Evolutionary conservation across 1,140 invertebrate genomes (phyloP), one percentile per base, ranked within the genome.

Genomic region (Sycophila sp.): DNA sequence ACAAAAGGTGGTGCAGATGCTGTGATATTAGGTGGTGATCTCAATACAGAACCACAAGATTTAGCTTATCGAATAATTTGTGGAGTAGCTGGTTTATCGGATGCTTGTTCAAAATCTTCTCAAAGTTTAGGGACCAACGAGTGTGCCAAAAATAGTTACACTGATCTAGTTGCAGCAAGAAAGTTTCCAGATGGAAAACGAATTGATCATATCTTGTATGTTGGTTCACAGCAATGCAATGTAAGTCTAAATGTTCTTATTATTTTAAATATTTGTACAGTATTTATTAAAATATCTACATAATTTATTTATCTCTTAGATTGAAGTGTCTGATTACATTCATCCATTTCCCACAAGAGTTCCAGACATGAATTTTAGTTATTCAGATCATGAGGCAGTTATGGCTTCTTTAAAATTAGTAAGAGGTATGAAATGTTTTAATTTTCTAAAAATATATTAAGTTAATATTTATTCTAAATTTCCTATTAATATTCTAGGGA

Each of bases 381-480:
- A 92, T 84, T 97, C 95, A 0, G 96, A 97, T 83, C 96, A 97
- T 80, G 95, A 97, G 87, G 94, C 94, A n/a, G 91, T 97, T n/a
- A 82, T 88, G 68, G 89, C 92, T 17, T 87, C 86, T 49, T 80
- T 96, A 17, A 85, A 85, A 76, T 73, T 90, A 32, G 81, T 59
- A 15, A 83, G 80, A 77, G 80, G 83, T 87, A 73, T n/a, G n/a
- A n/a, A 78, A 56, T 42, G 36, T 22, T 47, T 47, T 19, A 3
- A n/a, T 17, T 45, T 19, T 4, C 19, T 19, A 47, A 4, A 7
- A 22, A 10, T 47, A 7, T 42, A 65, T 24, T 72, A 11, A 55
- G 28, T 15, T 45, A 56, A 58, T 30, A 69, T 63, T 45, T 68
- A 63, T 65, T 66, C 15, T 55, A 42, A 28, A 36, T 58, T 69